Evolutionary conservation across 1,140 invertebrate species (phyloP).

Genomic region (Drosophila willistoni): DNA sequence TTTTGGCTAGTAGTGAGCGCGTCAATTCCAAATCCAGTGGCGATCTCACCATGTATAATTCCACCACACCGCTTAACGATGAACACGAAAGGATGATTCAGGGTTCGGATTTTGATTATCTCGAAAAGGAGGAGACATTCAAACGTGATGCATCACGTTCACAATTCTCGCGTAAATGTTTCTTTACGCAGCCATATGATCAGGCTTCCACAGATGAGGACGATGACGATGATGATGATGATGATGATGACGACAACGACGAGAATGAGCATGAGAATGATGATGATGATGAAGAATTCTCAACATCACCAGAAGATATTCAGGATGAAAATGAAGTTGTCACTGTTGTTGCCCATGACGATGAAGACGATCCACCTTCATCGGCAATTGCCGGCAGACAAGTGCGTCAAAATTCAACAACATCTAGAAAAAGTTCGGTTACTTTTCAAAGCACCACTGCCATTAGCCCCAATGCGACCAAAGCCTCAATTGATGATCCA

Average conservation of each 20-base stretch:
- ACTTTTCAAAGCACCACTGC: constrained; percentile 55
- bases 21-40: constrained; percentile 81
- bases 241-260: constrained; percentile 20
- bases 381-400: constrained; percentile 22
- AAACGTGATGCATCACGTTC: constrained; percentile 74
- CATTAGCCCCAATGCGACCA: not conserved
- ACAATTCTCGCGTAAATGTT: constrained; percentile 77
- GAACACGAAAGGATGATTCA: constrained; percentile 8
- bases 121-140: constrained; percentile 56
- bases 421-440: constrained; percentile 67
- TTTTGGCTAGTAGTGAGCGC: constrained; percentile 65
- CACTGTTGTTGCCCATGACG: not conserved
- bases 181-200: constrained; percentile 58
- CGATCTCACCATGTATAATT: constrained; percentile 78
- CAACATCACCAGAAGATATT: constrained; percentile 10
- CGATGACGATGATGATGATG: constrained; percentile 18
- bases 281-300: not conserved
- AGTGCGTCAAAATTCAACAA: constrained; percentile 53
- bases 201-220: constrained; percentile 4
- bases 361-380: not conserved
- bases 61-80: constrained; percentile 52
- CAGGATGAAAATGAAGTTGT: not conserved
- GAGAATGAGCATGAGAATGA: not conserved
- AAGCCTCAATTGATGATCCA: constrained; percentile 26
- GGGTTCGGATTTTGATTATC: constrained; percentile 21